A percentile compares a stretch with the other conserved stretches of the same genome.
phyloP scores from a whole-genome alignment of 2,888 invertebrate species.

The Macrophya alboannulata region DNA sequence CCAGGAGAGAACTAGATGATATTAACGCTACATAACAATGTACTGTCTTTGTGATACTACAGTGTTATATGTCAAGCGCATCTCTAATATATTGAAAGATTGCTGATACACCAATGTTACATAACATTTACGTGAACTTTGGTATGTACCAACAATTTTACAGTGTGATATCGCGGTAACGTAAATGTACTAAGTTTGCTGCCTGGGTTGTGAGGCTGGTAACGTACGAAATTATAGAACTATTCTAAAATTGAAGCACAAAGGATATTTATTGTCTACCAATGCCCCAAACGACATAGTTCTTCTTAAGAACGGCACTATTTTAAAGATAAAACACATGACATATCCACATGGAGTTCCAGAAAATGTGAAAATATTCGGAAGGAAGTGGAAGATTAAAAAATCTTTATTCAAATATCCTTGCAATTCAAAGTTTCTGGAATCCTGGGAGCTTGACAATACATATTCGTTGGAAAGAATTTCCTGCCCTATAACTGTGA shows the following conservation, averaged over 20 bases:
- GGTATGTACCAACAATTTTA: too few relatives aligned
- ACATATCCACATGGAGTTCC: background rate
- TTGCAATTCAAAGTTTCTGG: slow-evolving; percentile 49
- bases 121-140: too few relatives aligned
- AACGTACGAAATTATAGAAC: background rate
- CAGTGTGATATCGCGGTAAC: too few relatives aligned
- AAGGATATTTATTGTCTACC: background rate
- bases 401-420: slow-evolving; percentile 52
- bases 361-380: background rate
- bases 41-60: too few relatives aligned
- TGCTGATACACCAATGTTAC: too few relatives aligned
- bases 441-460: slow-evolving; percentile 44
- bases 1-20: too few relatives aligned
- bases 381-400: slow-evolving; percentile 13
- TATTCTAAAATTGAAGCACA: background rate
- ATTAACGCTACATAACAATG: too few relatives aligned
- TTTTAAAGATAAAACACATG: background rate
- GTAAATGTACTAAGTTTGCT: too few relatives aligned
- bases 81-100: too few relatives aligned
- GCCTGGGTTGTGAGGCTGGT: background rate
- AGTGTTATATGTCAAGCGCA: too few relatives aligned
- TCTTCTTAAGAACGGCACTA: background rate
- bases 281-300: background rate
- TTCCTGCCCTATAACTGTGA: background rate
- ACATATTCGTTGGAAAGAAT: slow-evolving; percentile 3